Percentiles rank a stretch among this genome's conserved stretches.
Conservation (phyloP, 1,140 invertebrate genomes). For the Nasonia longicornis region DNA sequence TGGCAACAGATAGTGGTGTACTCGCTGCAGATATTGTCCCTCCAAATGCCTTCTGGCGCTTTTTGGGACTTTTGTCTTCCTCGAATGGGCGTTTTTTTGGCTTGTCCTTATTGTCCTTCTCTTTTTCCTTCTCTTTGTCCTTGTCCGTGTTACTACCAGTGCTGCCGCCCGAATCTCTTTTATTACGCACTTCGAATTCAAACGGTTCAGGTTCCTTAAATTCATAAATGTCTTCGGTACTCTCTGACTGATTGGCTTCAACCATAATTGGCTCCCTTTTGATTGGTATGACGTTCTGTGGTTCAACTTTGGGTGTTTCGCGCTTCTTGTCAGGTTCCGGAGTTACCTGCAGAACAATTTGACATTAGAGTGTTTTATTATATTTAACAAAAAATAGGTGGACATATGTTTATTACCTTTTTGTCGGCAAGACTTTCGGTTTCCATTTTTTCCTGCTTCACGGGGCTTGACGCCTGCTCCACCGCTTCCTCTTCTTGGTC, state of each 20-base stretch:
- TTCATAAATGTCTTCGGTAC: conserved; percentile 83
- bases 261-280: conserved; percentile 51
- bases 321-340: conserved; percentile 42
- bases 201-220: conserved; percentile 91
- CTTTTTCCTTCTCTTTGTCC: conserved; percentile 39
- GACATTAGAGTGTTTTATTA: not conserved
- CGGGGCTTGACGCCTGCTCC: conserved; percentile 35
- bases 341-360: conserved; percentile 18
- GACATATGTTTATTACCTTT: conserved; percentile 15
- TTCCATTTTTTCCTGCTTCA: conserved; percentile 40
- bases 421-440: conserved; percentile 28
- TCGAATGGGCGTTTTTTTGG: conserved; percentile 4
- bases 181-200: conserved; percentile 79
- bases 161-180: conserved; percentile 59
- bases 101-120: conserved; percentile 54
- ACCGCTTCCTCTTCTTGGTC: conserved; percentile 57
- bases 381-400: not conserved
- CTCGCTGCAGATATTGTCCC: not conserved
- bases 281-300: not conserved
- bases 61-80: conserved; percentile 46
- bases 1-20: not conserved
- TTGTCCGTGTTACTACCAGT: not conserved
- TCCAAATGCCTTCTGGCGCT: conserved; percentile 13
- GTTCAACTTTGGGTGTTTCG: conserved; percentile 53
- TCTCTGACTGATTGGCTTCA: conserved; percentile 55